Evolutionary conservation across 2,113 vertebrate genomes (phyloP).

Genomic region (Coptodon rendalli): DNA sequence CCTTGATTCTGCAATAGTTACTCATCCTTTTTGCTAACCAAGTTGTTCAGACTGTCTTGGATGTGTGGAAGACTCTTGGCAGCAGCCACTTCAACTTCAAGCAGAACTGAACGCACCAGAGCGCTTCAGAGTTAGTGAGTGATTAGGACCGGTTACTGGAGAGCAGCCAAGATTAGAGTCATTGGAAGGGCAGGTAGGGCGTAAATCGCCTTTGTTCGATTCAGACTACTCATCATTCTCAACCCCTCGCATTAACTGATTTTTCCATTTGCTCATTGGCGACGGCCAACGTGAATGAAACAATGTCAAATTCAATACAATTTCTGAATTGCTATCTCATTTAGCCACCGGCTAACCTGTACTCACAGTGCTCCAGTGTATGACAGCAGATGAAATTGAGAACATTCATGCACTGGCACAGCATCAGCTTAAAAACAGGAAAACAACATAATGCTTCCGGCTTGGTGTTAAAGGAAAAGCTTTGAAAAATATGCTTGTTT

Average conservation of each 20-base stretch:
- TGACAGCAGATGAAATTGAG: background rate
- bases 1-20: slow-evolving; percentile 10
- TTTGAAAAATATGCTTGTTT: background rate
- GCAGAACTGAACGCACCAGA: background rate
- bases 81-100: slow-evolving; percentile 21
- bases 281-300: background rate
- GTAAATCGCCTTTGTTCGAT: slow-evolving; percentile 28
- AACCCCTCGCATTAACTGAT: slow-evolving; percentile 1
- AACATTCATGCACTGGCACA: background rate
- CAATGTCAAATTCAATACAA: slow-evolving; percentile 17
- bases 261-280: slow-evolving; percentile 4
- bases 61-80: background rate
- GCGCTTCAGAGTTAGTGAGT: slow-evolving; percentile 15
- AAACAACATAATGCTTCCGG: background rate
- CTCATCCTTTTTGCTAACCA: background rate
- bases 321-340: background rate
- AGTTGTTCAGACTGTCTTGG: slow-evolving; percentile 1
- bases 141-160: slow-evolving; percentile 27
- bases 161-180: slow-evolving; percentile 1
- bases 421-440: background rate
- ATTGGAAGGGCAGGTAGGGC: background rate
- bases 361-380: background rate
- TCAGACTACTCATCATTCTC: slow-evolving; percentile 5
- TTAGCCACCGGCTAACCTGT: background rate
- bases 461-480: background rate